phyloP scores from a whole-genome alignment of 2,113 vertebrate species.

The Camelus bactrianus region DNA sequence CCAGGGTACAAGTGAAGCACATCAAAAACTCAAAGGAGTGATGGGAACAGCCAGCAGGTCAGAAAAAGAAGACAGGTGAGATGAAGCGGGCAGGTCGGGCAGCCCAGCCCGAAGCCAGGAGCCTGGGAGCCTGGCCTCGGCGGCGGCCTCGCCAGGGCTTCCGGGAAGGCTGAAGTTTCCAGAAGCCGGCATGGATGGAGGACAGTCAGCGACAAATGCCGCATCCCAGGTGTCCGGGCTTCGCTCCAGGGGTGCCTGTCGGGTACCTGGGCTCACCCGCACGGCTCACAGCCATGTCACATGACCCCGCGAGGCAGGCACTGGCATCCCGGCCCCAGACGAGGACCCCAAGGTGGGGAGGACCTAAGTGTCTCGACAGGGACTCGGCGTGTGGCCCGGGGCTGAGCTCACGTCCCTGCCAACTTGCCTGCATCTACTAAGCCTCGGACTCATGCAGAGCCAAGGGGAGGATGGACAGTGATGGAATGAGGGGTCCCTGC shows the following conservation, averaged over 20 bases:
- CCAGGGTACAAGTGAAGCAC: not conserved
- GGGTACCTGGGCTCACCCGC: rapidly evolving
- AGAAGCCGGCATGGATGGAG: not conserved
- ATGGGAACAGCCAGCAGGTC: rapidly evolving
- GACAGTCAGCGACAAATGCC: too few relatives aligned
- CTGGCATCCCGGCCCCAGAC: rapidly evolving
- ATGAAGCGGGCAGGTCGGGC: too few relatives aligned
- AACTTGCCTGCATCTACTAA: not conserved
- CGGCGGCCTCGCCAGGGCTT: rapidly evolving
- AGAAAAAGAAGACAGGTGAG: not conserved
- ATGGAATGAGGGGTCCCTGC: rapidly evolving
- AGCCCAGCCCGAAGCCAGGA: too few relatives aligned
- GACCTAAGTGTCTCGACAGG: too few relatives aligned
- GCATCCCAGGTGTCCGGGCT: too few relatives aligned
- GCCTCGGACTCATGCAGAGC: too few relatives aligned
- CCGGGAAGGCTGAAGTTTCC: too few relatives aligned
- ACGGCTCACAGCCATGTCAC: rapidly evolving
- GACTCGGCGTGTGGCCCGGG: rapidly evolving
- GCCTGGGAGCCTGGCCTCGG: not conserved
- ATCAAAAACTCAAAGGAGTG: too few relatives aligned
- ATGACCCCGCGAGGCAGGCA: rapidly evolving
- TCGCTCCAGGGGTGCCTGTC: too few relatives aligned
- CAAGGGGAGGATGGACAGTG: rapidly evolving
- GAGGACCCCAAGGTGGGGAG: not conserved
- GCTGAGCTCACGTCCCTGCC: too few relatives aligned